Conservation (phyloP, 2,888 invertebrate genomes). For the Lingula anatina region DNA sequence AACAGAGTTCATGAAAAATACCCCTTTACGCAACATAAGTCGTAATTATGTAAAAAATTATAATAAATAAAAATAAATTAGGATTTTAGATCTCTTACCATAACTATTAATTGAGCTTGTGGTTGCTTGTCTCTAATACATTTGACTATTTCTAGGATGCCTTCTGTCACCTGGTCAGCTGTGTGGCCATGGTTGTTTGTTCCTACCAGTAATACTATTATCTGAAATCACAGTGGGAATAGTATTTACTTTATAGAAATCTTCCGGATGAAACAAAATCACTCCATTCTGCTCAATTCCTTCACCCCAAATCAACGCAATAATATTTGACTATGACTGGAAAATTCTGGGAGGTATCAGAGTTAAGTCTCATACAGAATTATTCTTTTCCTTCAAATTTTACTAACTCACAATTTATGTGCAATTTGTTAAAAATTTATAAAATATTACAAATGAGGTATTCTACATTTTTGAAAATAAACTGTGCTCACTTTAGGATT, state of each 20-base stretch:
- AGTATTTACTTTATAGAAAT: not conserved
- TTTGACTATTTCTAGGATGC: constrained; percentile 72
- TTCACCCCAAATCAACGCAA: too few relatives aligned
- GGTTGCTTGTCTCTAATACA: constrained; percentile 73
- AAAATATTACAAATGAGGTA: too few relatives aligned
- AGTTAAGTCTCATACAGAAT: not conserved
- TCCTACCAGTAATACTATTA: constrained; percentile 79
- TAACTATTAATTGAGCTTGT: constrained; percentile 74
- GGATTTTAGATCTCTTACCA: constrained; percentile 64
- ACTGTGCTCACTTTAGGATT: constrained; percentile 72
- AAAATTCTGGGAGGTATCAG: not conserved
- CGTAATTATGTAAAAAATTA: not conserved
- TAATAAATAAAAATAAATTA: too few relatives aligned
- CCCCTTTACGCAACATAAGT: not conserved
- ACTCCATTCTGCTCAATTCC: too few relatives aligned
- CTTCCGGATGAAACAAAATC: too few relatives aligned
- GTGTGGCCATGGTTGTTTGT: constrained; percentile 80
- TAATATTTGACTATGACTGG: not conserved
- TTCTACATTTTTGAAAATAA: too few relatives aligned
- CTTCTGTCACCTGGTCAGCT: constrained; percentile 76
- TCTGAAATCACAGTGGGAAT: constrained; percentile 55
- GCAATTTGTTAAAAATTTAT: too few relatives aligned
- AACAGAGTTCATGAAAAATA: not conserved
- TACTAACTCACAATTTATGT: not conserved
- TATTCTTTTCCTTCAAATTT: not conserved